phyloP scores from a whole-genome alignment of 2,888 invertebrate genomes.

The Drosophila birchii region DNA sequence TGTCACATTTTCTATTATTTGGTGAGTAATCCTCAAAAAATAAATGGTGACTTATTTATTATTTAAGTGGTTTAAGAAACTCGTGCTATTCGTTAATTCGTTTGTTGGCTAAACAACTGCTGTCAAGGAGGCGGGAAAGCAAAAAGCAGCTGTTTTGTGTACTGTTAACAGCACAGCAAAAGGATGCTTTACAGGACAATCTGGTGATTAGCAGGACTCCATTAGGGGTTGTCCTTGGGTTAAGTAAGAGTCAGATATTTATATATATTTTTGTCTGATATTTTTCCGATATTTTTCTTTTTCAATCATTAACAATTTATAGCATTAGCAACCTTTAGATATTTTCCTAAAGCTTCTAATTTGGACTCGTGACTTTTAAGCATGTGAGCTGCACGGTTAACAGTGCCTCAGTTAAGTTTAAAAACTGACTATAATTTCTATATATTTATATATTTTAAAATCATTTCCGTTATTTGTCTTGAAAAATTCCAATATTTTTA shows the following conservation, averaged over 20 bases:
- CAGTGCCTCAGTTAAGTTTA: neutral
- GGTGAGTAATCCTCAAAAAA: neutral
- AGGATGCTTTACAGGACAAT: neutral
- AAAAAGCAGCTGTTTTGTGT: neutral
- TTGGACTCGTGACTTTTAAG: too few relatives aligned
- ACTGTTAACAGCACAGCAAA: too few relatives aligned
- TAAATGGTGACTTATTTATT: neutral
- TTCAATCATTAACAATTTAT: neutral
- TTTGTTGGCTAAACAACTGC: neutral
- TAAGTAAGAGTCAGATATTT: neutral
- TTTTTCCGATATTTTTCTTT: neutral
- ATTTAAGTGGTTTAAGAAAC: neutral
- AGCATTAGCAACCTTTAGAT: neutral
- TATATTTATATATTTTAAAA: too few relatives aligned
- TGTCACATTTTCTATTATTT: neutral
- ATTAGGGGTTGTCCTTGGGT: neutral
- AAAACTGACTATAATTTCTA: neutral
- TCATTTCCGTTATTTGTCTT: neutral
- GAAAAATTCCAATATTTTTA: neutral
- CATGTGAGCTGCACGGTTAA: neutral
- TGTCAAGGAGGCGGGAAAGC: neutral
- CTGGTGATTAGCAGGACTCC: neutral
- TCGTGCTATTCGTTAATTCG: neutral
- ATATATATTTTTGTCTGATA: neutral
- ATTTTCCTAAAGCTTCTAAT: neutral